Evolutionary conservation across 2,113 vertebrate species (phyloP).

Genomic region (Ceuthmochares aereus): DNA sequence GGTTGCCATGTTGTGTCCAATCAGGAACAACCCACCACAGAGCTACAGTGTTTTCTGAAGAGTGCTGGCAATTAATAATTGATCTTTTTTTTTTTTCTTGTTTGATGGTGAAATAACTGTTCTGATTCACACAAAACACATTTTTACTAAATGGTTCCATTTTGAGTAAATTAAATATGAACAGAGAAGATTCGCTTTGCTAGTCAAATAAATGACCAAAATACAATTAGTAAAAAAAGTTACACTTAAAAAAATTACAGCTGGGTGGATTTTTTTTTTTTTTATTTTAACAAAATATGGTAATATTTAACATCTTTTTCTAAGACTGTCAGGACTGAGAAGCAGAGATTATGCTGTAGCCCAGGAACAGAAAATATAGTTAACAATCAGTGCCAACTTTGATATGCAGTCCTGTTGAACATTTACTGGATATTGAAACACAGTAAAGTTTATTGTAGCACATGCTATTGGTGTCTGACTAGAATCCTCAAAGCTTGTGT

Average conservation of each 20-base stretch:
- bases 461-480: not conserved
- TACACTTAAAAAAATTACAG: not conserved
- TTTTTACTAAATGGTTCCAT: not conserved
- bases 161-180: not conserved
- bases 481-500: not conserved
- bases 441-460: not conserved
- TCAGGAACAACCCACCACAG: no score
- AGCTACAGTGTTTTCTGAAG: not conserved
- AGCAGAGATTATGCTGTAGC: not conserved
- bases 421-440: not conserved
- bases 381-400: not conserved
- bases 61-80: not conserved
- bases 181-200: not conserved
- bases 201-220: not conserved
- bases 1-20: no score
- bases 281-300: not conserved
- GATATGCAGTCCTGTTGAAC: not conserved
- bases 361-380: not conserved
- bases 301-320: not conserved
- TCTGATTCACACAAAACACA: not conserved
- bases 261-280: not conserved
- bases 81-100: not conserved
- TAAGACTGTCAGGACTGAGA: not conserved
- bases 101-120: not conserved
- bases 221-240: not conserved